Evolutionary conservation across 2,888 invertebrate species (phyloP), one percentile per base, ranked within the genome.

Genomic region (Melanostoma scalare): DNA sequence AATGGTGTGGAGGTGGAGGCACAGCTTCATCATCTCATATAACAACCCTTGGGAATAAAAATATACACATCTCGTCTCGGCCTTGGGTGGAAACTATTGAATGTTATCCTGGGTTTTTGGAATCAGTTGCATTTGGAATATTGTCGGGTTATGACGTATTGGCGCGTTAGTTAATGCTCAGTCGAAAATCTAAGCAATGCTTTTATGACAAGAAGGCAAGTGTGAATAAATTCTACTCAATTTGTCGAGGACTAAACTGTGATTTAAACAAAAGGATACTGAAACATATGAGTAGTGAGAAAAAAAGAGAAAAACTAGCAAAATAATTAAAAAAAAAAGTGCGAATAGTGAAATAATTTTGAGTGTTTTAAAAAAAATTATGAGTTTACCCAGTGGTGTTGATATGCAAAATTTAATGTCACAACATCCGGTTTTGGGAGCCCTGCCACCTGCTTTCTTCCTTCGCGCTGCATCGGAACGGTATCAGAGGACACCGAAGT

Each of bases 401-500:
- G 96, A 97, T 92, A 96, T 97, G 92, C 95, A 96, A 80, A 95
- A 96, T 89, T 91, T 96, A 89, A 96, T 96, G 93, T 96, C 96
- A 88, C 96, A 96, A 89, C 94, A 94, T 90, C 96, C 96, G 48
- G 96, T 96, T 81, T 90, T 97, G 90, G 96, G 96, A 42, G 95
- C 95, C 0, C 90, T 96, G 88, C 97, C 97, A 58, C 96, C 96
- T 85, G 95, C 95, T n/a, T 96, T 97, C 92, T 97, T 97, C 91
- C 92, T 97, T 78, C 93, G 97, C 87, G 96, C 97, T 76, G 96
- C 97, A 73, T 95, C 96, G 31, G 98, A 98, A 90, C 94, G 98
- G 88, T 98, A 98, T 92, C 98, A 98, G 91, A 93, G 98, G 87
- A 98, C 99, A 20, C 99, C 99, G 48, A 99, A 99, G 92, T 99